Evolutionary conservation across 2,888 invertebrate species (phyloP), one percentile per base, ranked within the genome.

Genomic region (Acronicta alni): DNA sequence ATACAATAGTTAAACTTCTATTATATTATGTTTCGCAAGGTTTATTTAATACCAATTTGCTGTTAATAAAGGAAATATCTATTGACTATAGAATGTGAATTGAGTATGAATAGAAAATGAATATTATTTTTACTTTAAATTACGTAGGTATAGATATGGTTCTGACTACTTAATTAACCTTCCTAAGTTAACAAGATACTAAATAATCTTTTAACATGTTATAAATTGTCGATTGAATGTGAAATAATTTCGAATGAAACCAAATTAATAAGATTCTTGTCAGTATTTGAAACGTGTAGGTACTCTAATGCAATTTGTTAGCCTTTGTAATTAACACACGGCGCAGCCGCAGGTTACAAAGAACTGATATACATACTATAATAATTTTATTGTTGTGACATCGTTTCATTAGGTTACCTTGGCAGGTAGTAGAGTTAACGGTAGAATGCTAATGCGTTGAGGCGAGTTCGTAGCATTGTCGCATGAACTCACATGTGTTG

Each of bases 361-460:
- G 51, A 54, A 54, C 42, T 41, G 51, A 73, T 64, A 64, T 51
- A 52, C 30, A 41, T 57, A 44, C 47, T 55, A 53, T 65, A 64
- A 57, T 64, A 65, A 52, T 54, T 65, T 61, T 67, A 78, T 78
- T 70, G 62, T 69, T 63, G 57, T 60, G 72, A 66, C 75, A 60
- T 67, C 57, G 62, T 68, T 67, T 83, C 82, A 86, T 85, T 85
- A 79, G 82, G 79, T 82, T 83, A 84, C 86, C 86, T 88, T 88
- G 85, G 83, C 80, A 69, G 81, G 85, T 77, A 79, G 79, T 79
- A 62, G 82, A 89, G 89, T 80, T 93, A 93, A 92, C 93, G 93
- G 92, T 91, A 89, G 92, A 92, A 91, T 91, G 90, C 88, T 93
- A 93, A 92, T 91, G 89, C 35, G 62, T 39, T 82, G 84, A 79